Evolutionary conservation across 2,797 vertebrate species (phyloP).

Genomic region (Sebastes nivosus): DNA sequence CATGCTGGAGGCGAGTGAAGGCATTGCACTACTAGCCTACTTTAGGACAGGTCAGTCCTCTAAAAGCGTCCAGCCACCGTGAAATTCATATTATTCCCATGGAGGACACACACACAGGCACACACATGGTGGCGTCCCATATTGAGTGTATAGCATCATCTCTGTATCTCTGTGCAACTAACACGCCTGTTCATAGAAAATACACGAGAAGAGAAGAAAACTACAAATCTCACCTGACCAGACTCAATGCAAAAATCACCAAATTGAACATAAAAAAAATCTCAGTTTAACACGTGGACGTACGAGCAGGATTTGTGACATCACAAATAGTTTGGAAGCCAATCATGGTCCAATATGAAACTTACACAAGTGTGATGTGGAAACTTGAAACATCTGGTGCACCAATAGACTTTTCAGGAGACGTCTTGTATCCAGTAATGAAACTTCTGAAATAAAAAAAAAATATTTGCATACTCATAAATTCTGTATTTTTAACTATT

Average conservation of each 20-base stretch:
- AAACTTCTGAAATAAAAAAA: neutral
- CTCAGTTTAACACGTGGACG: too few species aligned
- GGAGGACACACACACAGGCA: constrained; percentile 30
- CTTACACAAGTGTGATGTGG: too few species aligned
- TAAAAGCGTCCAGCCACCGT: constrained; percentile 74
- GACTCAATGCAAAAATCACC: neutral
- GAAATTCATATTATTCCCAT: constrained; percentile 71
- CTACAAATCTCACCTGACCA: neutral
- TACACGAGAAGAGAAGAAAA: neutral
- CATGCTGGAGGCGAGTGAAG: constrained; percentile 56
- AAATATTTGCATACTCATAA: rapidly evolving
- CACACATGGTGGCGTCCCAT: neutral
- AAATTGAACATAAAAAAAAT: too few species aligned
- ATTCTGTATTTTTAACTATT: neutral
- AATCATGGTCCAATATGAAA: too few species aligned
- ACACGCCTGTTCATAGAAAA: neutral
- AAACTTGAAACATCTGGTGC: too few species aligned
- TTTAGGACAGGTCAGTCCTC: constrained; percentile 68
- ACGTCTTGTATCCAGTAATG: neutral
- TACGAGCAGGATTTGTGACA: too few species aligned
- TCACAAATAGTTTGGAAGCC: too few species aligned
- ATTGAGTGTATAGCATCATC: neutral
- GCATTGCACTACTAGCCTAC: constrained; percentile 71
- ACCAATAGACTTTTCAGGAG: neutral
- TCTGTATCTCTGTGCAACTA: neutral